Evolutionary conservation across 2,797 vertebrate species (phyloP).

Genomic region (Australoheros facetus): DNA sequence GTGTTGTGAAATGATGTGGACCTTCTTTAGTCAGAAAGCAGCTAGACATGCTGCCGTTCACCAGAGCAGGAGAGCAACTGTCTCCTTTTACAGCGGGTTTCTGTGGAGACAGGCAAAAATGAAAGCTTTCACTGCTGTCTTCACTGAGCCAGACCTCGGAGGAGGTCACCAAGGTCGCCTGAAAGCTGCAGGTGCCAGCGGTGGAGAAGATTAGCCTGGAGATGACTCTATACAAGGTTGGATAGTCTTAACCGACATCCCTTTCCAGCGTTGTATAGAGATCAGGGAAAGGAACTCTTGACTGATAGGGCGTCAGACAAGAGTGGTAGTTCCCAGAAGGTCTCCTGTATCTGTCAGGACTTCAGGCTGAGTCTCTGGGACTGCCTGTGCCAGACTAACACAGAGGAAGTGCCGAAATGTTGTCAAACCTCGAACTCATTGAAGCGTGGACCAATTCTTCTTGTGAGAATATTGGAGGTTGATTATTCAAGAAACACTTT

Average conservation of each 20-base stretch:
- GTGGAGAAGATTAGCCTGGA: neutral
- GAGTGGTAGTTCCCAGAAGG: neutral
- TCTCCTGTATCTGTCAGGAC: neutral
- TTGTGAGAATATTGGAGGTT: neutral
- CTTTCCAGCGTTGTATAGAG: neutral
- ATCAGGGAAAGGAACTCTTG: neutral
- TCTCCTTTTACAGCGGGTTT: neutral
- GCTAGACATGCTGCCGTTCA: neutral
- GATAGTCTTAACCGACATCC: neutral
- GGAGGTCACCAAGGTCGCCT: neutral
- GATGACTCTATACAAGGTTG: constrained; percentile 7
- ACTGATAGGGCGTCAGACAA: neutral
- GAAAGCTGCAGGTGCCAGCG: neutral
- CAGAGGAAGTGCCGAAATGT: neutral
- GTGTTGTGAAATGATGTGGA: neutral
- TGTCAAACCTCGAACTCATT: neutral
- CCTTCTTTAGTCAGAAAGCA: neutral
- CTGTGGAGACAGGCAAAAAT: neutral
- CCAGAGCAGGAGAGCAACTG: neutral
- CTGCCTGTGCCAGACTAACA: neutral
- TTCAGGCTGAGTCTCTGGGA: neutral
- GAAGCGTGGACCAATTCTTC: neutral
- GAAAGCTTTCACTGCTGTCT: neutral
- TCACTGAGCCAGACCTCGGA: neutral
- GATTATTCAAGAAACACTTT: neutral